A percentile compares a stretch with the other conserved stretches of the same genome.
Evolutionary conservation across 1,140 invertebrate species (phyloP).

Genomic region (Odontomachus brunneus): DNA sequence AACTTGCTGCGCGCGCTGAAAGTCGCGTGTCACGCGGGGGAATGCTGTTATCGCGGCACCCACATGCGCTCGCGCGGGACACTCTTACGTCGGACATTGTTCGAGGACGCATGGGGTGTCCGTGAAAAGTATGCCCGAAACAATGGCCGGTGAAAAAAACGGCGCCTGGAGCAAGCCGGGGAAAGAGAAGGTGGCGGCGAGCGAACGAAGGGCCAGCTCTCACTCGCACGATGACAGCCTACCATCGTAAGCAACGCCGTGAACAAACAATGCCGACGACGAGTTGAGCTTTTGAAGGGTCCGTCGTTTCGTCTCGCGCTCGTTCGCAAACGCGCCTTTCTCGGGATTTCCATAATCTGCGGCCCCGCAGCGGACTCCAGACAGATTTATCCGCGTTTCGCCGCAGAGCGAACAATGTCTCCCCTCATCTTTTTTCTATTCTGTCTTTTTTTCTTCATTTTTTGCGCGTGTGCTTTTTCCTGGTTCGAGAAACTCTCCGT

Average conservation of each 20-base stretch:
- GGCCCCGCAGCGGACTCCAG: constrained; percentile 33
- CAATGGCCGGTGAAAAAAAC: constrained; percentile 67
- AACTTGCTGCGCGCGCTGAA: constrained; percentile 43
- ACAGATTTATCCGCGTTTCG: constrained; percentile 62
- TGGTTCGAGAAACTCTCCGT: constrained; percentile 28
- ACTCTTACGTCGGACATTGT: constrained; percentile 59
- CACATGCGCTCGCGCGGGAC: constrained; percentile 36
- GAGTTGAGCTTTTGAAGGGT: constrained; percentile 63
- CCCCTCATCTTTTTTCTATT: background rate
- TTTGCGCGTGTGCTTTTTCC: constrained; percentile 25
- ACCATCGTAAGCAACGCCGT: constrained; percentile 57
- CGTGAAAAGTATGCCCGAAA: constrained; percentile 61
- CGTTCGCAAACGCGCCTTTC: constrained; percentile 51
- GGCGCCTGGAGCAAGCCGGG: constrained; percentile 26
- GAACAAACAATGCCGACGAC: constrained; percentile 64
- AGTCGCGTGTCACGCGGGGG: constrained; percentile 43
- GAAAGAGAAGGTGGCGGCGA: constrained; percentile 40
- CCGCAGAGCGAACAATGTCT: constrained; percentile 55
- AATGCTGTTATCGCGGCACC: constrained; percentile 28
- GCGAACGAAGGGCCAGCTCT: constrained; percentile 35
- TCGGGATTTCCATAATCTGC: constrained; percentile 75
- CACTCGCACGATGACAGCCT: constrained; percentile 61
- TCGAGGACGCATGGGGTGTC: constrained; percentile 36
- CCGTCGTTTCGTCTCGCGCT: constrained; percentile 55
- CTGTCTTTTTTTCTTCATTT: constrained; percentile 10